Base-by-base conservation (phyloP, 2,797 vertebrate genomes). In the Eospalax fontanierii region DNA sequence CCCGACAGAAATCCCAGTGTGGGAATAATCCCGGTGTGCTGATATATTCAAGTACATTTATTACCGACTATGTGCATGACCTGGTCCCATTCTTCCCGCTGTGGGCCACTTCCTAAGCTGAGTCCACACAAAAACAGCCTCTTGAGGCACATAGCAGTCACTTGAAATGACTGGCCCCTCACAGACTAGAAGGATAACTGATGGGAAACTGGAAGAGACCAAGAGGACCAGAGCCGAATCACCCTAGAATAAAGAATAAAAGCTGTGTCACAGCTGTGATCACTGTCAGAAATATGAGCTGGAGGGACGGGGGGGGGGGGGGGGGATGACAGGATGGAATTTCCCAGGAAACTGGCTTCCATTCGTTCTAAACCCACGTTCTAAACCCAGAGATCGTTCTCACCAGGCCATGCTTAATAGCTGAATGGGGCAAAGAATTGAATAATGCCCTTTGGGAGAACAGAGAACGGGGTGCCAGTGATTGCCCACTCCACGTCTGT, bases 371-470 rank as follows among this genome's bases (percentile, higher is more conserved):
- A n/a, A n/a, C n/a, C n/a, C n/a, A 0, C 81, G 80, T 84, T 80
- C 86, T 61, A 92, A 89, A 92, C 80, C 54, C 91, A 94, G 71
- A 86, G 19, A 73, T 9, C 71, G 4, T 92, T 80, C 94, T 96
- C 83, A 26, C 61, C 94, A 78, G 93, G 65, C 87, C 78, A 30
- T 14, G 28, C 66, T 90, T 93, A 83, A 83, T 68, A 92, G 90
- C 86, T 14, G 65, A 89, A 63, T 35, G 50, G 68, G 59, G 30
- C 80, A 30, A 90, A 91, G 91, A 86, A 87, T 75, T 84, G 68
- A 90, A 68, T 83, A 74, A 57, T 78, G 68, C 63, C 91, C 78
- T 84, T 63, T 1, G 88, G 82, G 93, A 80, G 87, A 81, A 73
- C 6, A 87, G 61, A 95, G 75, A 84, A 35, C 5, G 75, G 33